Evolutionary conservation across 2,113 vertebrate genomes (phyloP).

Genomic region (Chionodraco myersi): DNA sequence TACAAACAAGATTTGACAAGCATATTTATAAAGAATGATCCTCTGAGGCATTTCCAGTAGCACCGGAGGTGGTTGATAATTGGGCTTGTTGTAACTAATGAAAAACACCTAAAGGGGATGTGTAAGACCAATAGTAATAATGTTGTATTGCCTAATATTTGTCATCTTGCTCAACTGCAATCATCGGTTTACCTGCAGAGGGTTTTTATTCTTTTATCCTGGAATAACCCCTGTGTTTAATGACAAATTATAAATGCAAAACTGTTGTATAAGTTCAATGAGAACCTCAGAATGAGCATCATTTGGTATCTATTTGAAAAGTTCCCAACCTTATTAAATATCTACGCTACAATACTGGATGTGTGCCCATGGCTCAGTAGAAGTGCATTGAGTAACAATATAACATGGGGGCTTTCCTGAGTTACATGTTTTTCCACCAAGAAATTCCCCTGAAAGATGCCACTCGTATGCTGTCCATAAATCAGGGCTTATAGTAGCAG

Average conservation of each 20-base stretch:
- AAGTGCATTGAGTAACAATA: constrained; percentile 6
- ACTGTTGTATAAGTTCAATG: neutral
- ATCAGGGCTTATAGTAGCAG: constrained; percentile 9
- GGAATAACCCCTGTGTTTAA: neutral
- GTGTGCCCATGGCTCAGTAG: neutral
- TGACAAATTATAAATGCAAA: neutral
- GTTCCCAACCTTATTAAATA: neutral
- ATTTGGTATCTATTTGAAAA: constrained; percentile 3
- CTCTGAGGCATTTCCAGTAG: constrained; percentile 33
- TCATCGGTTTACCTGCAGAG: neutral
- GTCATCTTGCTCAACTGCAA: constrained; percentile 20
- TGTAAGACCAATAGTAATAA: constrained; percentile 43
- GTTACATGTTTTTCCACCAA: constrained; percentile 29
- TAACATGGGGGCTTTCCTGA: neutral
- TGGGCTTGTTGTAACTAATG: constrained; percentile 32
- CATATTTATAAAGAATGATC: constrained; percentile 25
- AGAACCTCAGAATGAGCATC: neutral
- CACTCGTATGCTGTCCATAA: constrained; percentile 21
- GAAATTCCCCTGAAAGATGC: constrained; percentile 23
- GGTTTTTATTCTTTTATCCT: constrained; percentile 10
- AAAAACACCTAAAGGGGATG: constrained; percentile 50
- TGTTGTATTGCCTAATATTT: constrained; percentile 60
- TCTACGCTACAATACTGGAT: neutral
- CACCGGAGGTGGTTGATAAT: constrained; percentile 2
- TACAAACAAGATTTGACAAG: constrained; percentile 30